A percentile compares a stretch with the other conserved stretches of the same genome.
phyloP scores from a whole-genome alignment of 2,113 vertebrate genomes.

The Sebastes fasciatus region DNA sequence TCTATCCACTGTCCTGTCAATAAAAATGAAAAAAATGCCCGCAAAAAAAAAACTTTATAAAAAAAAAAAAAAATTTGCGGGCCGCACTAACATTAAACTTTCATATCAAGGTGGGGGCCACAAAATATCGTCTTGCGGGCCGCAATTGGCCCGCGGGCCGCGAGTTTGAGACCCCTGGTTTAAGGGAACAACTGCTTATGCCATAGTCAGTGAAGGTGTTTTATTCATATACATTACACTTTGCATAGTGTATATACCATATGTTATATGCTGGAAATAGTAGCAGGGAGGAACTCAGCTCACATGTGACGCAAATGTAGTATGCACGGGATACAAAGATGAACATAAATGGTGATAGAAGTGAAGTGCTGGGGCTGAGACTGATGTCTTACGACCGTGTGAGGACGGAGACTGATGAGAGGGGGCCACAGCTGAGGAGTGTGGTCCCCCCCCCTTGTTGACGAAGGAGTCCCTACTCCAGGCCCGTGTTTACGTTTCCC shows the following conservation, averaged over 20 bases:
- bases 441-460: constrained; percentile 25
- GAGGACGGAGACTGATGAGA: constrained; percentile 24
- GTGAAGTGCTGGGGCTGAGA: neutral
- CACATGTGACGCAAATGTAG: neutral
- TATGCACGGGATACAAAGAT: neutral
- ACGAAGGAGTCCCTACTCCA: constrained; percentile 50
- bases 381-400: constrained; percentile 75
- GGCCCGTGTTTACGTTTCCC: constrained; percentile 77
- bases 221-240: neutral
- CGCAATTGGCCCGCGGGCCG: too few species aligned
- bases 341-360: neutral
- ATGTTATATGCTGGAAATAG: neutral
- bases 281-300: neutral
- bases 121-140: too few species aligned
- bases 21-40: too few species aligned
- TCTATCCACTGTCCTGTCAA: too few species aligned
- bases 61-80: too few species aligned
- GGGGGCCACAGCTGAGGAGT: constrained; percentile 51
- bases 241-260: too few species aligned
- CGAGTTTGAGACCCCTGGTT: too few species aligned
- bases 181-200: constrained; percentile 12
- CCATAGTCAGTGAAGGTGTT: neutral
- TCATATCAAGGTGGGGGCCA: too few species aligned
- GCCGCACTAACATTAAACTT: too few species aligned
- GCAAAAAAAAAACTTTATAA: too few species aligned